phyloP scores from a whole-genome alignment of 2,888 invertebrate genomes.

The Sarcophaga carnaria region DNA sequence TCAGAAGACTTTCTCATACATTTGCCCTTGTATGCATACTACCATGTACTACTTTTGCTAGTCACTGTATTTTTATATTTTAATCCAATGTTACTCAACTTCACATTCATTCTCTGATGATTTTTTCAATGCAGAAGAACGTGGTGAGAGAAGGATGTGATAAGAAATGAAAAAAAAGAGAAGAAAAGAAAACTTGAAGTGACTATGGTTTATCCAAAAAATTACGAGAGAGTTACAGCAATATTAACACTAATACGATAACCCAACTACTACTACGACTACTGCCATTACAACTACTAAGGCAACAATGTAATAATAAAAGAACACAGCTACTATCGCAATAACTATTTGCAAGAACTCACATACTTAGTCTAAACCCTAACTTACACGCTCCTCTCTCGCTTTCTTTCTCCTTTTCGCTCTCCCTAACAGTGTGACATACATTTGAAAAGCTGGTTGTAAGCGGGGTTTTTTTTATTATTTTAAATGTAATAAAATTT shows the following conservation, averaged over 20 bases:
- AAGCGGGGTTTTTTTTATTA: not conserved
- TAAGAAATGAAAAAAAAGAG: not conserved
- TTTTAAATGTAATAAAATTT: conserved; percentile 28
- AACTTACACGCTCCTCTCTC: not conserved
- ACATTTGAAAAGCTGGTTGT: not conserved
- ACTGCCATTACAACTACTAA: not conserved
- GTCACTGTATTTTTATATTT: not conserved
- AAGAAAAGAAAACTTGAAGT: not conserved
- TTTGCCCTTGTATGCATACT: too few species aligned
- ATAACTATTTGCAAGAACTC: not conserved
- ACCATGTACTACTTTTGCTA: not conserved
- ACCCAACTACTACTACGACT: not conserved
- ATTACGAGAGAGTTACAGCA: not conserved
- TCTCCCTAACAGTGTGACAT: not conserved
- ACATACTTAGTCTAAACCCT: not conserved
- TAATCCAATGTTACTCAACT: too few species aligned
- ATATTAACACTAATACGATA: not conserved
- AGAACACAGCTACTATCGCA: not conserved
- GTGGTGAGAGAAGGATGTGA: not conserved
- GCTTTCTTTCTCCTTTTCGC: not conserved
- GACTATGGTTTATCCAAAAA: not conserved
- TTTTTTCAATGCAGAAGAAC: not conserved
- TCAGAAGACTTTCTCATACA: too few species aligned
- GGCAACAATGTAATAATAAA: not conserved
- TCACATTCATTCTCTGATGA: too few species aligned